Percentiles rank a stretch among this genome's conserved stretches.
Conservation (phyloP, 1,140 invertebrate genomes). For the Drosophila kohkoa region DNA sequence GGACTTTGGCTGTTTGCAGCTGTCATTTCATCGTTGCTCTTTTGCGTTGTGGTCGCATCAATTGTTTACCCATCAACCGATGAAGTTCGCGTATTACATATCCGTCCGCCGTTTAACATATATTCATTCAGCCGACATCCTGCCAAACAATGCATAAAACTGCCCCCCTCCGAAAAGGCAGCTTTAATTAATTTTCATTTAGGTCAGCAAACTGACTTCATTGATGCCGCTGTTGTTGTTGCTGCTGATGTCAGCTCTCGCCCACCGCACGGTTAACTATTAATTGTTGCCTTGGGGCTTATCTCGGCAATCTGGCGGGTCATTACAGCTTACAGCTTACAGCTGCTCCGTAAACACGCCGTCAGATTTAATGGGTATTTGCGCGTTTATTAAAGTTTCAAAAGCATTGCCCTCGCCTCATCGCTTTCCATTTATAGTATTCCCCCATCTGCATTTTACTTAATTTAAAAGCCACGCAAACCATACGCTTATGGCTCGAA, state of each 20-base stretch:
- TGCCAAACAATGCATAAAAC: background rate
- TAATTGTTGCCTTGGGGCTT: conserved; percentile 41
- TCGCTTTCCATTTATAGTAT: background rate
- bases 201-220: conserved; percentile 31
- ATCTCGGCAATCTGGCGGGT: conserved; percentile 11
- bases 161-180: conserved; percentile 9
- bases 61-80: conserved; percentile 33
- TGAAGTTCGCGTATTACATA: conserved; percentile 24
- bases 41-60: conserved; percentile 24
- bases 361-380: conserved; percentile 29
- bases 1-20: conserved; percentile 64
- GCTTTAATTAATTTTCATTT: conserved; percentile 50
- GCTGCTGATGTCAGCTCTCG: conserved; percentile 7
- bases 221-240: background rate
- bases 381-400: conserved; percentile 22
- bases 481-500: conserved; percentile 1
- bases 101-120: background rate
- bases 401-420: background rate
- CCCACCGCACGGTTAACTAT: conserved; percentile 21
- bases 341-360: conserved; percentile 2
- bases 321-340: conserved; percentile 19
- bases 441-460: conserved; percentile 1
- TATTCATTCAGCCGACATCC: background rate
- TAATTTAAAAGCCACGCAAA: conserved; percentile 7
- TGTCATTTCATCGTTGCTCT: conserved; percentile 6